Percentiles rank a stretch among this genome's conserved stretches.
Evolutionary conservation across 2,113 vertebrate species (phyloP).

Genomic region (rabbit (Oryctolagus cuniculus)): DNA sequence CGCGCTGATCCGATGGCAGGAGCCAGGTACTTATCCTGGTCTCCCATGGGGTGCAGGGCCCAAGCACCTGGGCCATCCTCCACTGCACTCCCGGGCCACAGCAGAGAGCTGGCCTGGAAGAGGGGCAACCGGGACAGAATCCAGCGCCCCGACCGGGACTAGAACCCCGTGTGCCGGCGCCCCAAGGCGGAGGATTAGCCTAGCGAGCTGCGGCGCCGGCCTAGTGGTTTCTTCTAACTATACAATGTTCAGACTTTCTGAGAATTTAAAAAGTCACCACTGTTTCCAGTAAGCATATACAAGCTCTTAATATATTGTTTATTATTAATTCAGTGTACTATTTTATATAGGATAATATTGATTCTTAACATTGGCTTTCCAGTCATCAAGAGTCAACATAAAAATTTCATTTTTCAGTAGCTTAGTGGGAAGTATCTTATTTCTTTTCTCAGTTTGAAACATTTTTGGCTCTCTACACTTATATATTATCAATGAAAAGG

Average conservation of each 20-base stretch:
- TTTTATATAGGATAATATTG: slow-evolving; percentile 40
- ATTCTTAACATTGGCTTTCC: slow-evolving; percentile 56
- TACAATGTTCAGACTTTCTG: slow-evolving; percentile 39
- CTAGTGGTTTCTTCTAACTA: slow-evolving; percentile 32
- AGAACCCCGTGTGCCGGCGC: too few species aligned
- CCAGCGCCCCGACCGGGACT: too few species aligned
- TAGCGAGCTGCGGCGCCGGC: too few species aligned
- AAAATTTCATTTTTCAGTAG: slow-evolving; percentile 41
- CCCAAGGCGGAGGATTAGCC: too few species aligned
- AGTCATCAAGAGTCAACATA: slow-evolving; percentile 22
- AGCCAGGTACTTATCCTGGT: too few species aligned
- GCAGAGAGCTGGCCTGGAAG: too few species aligned
- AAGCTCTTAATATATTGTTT: slow-evolving; percentile 73
- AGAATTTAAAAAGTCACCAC: slow-evolving; percentile 32
- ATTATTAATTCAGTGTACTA: slow-evolving; percentile 63
- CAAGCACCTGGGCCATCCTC: too few species aligned
- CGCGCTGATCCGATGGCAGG: too few species aligned
- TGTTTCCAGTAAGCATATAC: slow-evolving; percentile 57
- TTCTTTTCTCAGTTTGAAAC: neutral
- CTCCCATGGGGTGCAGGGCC: too few species aligned
- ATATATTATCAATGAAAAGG: slow-evolving; percentile 57
- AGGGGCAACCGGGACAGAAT: too few species aligned
- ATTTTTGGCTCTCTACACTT: slow-evolving; percentile 35
- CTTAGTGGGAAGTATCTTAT: slow-evolving; percentile 1
- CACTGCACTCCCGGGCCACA: too few species aligned